phyloP scores from a whole-genome alignment of 1,140 invertebrate genomes.

The Diuraphis noxia region DNA sequence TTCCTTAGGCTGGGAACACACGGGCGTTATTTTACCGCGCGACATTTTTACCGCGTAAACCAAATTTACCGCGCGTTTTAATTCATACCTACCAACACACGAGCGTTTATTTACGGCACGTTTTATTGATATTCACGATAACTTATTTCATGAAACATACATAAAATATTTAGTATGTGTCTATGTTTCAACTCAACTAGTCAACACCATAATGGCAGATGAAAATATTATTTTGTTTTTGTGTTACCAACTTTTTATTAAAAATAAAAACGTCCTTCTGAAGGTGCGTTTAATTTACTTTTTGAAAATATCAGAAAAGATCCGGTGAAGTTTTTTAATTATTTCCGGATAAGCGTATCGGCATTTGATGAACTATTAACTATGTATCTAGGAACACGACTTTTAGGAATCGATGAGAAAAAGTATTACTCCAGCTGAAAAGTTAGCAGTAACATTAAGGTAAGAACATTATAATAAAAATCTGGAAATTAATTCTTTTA shows the following conservation, averaged over 20 bases:
- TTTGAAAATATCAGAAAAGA: slow-evolving; percentile 6
- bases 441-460: no score
- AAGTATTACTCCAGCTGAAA: not conserved
- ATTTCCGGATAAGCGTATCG: not conserved
- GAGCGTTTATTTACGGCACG: no score
- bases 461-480: no score
- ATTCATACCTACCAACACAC: no score
- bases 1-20: no score
- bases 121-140: no score
- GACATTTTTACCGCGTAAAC: no score
- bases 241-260: slow-evolving; percentile 14
- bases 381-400: not conserved
- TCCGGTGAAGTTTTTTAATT: slow-evolving; percentile 4
- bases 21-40: no score
- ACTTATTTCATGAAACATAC: no score
- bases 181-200: not conserved
- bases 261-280: slow-evolving; percentile 14
- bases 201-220: slow-evolving; percentile 1
- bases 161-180: no score
- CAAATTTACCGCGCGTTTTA: no score
- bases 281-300: slow-evolving; percentile 11
- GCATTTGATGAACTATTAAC: slow-evolving; percentile 12
- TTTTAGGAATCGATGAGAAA: slow-evolving; percentile 1
- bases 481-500: no score
- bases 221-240: slow-evolving; percentile 32